Evolutionary conservation across 2,797 vertebrate genomes (phyloP), one percentile per base, ranked within the genome.

Genomic region (Chelmon rostratus): DNA sequence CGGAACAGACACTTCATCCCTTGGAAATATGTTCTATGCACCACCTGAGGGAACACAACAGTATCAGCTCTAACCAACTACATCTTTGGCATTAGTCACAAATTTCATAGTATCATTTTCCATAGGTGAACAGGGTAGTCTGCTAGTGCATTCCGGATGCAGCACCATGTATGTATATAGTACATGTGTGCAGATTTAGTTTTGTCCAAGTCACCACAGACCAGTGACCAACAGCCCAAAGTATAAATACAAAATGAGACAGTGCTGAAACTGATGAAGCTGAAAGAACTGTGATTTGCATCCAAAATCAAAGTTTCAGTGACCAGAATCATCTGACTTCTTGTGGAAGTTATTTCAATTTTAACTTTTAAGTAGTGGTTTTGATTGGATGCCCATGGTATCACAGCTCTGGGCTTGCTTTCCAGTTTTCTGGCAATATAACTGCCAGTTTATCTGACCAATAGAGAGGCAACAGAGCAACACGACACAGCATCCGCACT

Each of bases 1-100:
- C 98, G 96, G 89, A 99, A 99, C 84, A 99, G 96, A 95, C 98
- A 99, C 94, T 96, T 97, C 98, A 99, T 99, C 89, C 97, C 98
- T 31, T 99, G 97, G 93, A 99, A 99, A 91, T 99, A 98, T 64
- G 98, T 99, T 94, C 97, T 95, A 76, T 99, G 98, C 56, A 99
- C 98, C 86, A 99, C 98, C 98, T 99, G 90, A 59, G 80, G 81
- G 74, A 83, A 92, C 47, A 91, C 2, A n/a, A 79, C 33, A 28
- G 4, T 68, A 42, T 84, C 42, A 86, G 40, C 21, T 58, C 68
- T 79, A 79, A 73, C 57, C 23, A 61, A 52, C 47, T 40, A 33
- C 19, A 75, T 68, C 35, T 74, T 61, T 50, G 31, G 31, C 57
- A 79, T 73, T 50, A 49, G 21, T 79, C 62, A 61, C 42, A 86